These are phyloP conservation scores for Perognathus longimembris DNA, from an alignment of 2,113 vertebrate genomes.

Conservation along the genomic window DNA sequence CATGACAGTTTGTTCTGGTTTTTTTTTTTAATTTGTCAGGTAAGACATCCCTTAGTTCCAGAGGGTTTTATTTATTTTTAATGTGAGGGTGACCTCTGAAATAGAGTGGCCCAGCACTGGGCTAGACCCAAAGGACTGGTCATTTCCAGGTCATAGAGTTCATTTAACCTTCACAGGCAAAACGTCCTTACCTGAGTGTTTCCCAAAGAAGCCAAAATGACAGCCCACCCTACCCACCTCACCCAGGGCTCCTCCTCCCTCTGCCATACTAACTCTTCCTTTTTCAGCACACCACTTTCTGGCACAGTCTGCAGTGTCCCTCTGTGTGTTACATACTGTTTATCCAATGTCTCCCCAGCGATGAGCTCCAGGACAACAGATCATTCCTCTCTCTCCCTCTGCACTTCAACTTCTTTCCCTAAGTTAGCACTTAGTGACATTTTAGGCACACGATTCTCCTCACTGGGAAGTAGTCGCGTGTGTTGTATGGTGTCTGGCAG, in stretches of 20 bases:
- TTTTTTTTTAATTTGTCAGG: conserved; percentile 31
- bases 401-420: background rate
- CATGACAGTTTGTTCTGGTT: conserved; percentile 33
- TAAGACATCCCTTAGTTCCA: background rate
- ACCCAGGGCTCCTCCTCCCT: background rate
- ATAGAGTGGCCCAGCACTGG: too few relatives aligned
- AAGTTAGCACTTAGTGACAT: background rate
- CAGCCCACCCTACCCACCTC: background rate
- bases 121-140: background rate
- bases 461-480: background rate
- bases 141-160: background rate
- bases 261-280: background rate
- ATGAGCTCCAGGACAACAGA: background rate
- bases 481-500: background rate
- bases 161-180: background rate
- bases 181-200: background rate
- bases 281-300: background rate
- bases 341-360: background rate
- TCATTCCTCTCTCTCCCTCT: background rate
- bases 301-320: background rate
- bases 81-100: background rate
- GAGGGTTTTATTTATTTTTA: conserved; percentile 1
- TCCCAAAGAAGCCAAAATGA: background rate
- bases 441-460: too few relatives aligned
- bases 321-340: too few relatives aligned